Percentiles rank a stretch among this genome's conserved stretches.
Evolutionary conservation across 2,113 vertebrate genomes (phyloP).

Genomic region (Cercocebus atys): DNA sequence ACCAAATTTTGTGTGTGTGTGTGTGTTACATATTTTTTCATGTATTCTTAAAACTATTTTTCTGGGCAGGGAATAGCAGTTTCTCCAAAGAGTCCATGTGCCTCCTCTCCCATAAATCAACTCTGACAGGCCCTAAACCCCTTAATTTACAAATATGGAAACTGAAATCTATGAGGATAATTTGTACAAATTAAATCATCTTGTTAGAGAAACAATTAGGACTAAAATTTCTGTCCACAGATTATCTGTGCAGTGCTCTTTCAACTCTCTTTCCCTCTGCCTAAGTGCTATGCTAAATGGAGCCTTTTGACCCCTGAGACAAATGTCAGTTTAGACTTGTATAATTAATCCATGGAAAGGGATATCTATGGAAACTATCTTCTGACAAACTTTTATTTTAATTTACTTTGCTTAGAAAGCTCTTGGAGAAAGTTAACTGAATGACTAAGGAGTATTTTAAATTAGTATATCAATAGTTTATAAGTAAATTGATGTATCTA

Average conservation of each 20-base stretch:
- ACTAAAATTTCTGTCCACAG: neutral
- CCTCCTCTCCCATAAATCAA: neutral
- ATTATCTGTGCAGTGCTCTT: neutral
- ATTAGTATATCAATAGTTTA: neutral
- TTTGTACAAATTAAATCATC: neutral
- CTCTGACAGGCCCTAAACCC: neutral
- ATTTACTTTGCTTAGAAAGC: conserved; percentile 46
- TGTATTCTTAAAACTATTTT: neutral
- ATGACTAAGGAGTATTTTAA: conserved; percentile 41
- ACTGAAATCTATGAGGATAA: neutral
- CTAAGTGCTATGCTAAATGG: neutral
- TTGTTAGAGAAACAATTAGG: neutral
- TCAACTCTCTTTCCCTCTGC: neutral
- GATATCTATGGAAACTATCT: conserved; percentile 8
- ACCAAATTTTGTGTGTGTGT: neutral
- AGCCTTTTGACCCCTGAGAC: conserved; percentile 23
- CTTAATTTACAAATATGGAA: conserved; percentile 45
- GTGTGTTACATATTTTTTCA: neutral
- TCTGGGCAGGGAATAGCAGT: conserved; percentile 7
- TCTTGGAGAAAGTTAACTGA: conserved; percentile 27
- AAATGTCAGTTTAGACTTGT: conserved; percentile 16
- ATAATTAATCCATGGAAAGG: conserved; percentile 43
- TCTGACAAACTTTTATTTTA: conserved; percentile 19
- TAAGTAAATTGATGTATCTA: conserved; percentile 19
- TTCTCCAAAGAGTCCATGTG: neutral